Percentiles rank a stretch among this genome's conserved stretches.
These are phyloP conservation scores for Caenorhabditis imperialis DNA, from an alignment of 2,888 invertebrate genomes.

Conservation along the genomic window DNA sequence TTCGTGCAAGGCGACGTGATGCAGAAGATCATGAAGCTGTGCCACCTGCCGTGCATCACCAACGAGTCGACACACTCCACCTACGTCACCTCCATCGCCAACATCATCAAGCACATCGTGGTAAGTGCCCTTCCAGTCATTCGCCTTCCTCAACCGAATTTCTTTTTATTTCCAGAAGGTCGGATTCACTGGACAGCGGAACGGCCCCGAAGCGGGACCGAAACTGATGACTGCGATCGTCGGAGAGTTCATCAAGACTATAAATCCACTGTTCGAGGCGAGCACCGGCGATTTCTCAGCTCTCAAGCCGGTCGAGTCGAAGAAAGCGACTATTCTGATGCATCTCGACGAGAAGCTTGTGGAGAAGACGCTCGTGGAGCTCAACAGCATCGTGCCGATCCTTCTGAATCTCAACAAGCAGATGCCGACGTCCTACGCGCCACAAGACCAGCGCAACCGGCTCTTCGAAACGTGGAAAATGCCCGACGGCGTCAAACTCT, in stretches of 20 bases:
- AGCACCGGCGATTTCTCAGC: constrained; percentile 22
- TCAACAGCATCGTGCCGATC: constrained; percentile 53
- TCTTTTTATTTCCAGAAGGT: constrained; percentile 28
- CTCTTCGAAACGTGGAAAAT: constrained; percentile 58
- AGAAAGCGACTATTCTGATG: constrained; percentile 36
- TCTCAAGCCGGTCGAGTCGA: constrained; percentile 10
- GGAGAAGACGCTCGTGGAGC: constrained; percentile 34
- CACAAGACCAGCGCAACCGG: constrained; percentile 35
- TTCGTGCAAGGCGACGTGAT: constrained; percentile 54
- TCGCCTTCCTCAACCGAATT: not conserved
- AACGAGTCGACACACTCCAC: constrained; percentile 35
- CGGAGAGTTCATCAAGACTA: constrained; percentile 39
- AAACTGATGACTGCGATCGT: constrained; percentile 49
- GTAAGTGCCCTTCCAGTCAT: no score
- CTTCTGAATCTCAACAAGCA: constrained; percentile 49
- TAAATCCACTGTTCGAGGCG: constrained; percentile 36
- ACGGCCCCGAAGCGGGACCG: constrained; percentile 29
- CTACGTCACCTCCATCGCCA: constrained; percentile 59
- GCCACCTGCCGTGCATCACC: constrained; percentile 44
- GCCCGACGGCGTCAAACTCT: constrained; percentile 50
- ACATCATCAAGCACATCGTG: constrained; percentile 63
- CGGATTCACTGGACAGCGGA: constrained; percentile 38
- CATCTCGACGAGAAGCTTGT: constrained; percentile 44
- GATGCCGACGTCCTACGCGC: constrained; percentile 14
- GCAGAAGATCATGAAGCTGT: constrained; percentile 53